Evolutionary conservation across 2,797 vertebrate genomes (phyloP), one percentile per base, ranked within the genome.

Genomic region (Hozukius guyotensis): DNA sequence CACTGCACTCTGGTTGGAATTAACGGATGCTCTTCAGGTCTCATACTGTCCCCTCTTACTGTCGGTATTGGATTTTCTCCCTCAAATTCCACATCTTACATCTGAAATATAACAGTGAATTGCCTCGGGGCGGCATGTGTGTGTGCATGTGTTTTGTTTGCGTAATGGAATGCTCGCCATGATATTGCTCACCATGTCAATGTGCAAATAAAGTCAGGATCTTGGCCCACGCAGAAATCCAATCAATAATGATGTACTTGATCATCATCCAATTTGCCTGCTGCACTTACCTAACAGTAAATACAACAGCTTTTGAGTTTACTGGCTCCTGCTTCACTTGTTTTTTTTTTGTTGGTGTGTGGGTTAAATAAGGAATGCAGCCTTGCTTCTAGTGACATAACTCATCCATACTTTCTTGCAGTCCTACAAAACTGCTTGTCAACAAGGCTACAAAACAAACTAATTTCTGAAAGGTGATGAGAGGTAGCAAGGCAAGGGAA

Each of bases 211-310:
- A 94, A 94, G 82, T 86, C 82, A 84, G 76, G 80, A 87, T 88
- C 82, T 87, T 89, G 79, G 88, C 89, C 87, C 84, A 90, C 86
- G 70, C 90, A 92, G 84, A 88, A 92, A 91, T 90, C 72, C 78
- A 91, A 92, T 95, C 93, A 93, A 94, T 94, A 94, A 78, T 74
- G 66, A 72, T 78, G 75, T 75, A 87, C 88, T 93, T 93, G 90
- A 94, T 92, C 86, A 84, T 73, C 82, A 88, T 94, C 91, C 91
- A 92, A 92, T 94, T 93, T 93, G 85, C 90, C 81, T 84, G 84
- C 85, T 89, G 86, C 82, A 71, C 78, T 85, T 89, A 90, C 81
- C 91, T 86, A 89, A 93, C 90, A 86, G 82, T 88, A 85, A 89
- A 90, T 86, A 86, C 85, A 75, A 72, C 76, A 74, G 55, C 77